Percentiles rank a stretch among this genome's conserved stretches.
phyloP scores from a whole-genome alignment of 64 coral and sea anemone species.

The Pocillopora damicornis region DNA sequence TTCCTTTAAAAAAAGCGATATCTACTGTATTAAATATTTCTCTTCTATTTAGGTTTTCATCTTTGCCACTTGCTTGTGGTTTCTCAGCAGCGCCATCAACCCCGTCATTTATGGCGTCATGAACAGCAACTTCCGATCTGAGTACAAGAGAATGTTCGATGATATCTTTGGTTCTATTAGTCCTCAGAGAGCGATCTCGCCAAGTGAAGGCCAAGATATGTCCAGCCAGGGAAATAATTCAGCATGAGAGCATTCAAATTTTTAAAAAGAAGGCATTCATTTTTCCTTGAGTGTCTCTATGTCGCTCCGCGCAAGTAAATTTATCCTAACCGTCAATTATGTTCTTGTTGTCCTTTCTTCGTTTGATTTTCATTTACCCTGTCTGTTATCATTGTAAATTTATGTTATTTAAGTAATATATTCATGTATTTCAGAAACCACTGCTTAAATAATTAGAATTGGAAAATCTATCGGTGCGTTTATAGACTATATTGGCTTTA shows the following conservation, averaged over 20 bases:
- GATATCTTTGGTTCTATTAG: background rate
- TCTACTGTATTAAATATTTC: background rate
- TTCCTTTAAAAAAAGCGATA: background rate
- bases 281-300: too few species aligned
- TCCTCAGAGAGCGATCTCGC: too few species aligned
- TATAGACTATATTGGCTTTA: too few species aligned
- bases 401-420: too few species aligned
- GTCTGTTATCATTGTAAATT: too few species aligned
- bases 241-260: background rate
- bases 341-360: too few species aligned
- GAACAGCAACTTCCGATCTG: background rate
- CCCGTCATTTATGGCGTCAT: constrained; percentile 31
- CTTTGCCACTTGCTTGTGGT: constrained; percentile 28
- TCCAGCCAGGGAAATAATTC: background rate
- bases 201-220: background rate
- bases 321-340: too few species aligned
- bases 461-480: too few species aligned
- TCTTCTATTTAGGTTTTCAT: constrained; percentile 19
- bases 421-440: too few species aligned
- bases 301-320: too few species aligned
- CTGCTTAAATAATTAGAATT: too few species aligned
- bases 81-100: constrained; percentile 25
- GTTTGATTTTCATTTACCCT: too few species aligned
- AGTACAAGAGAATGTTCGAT: constrained; percentile 31
- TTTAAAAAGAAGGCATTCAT: background rate